phyloP scores from a whole-genome alignment of 37 sponge, comb jelly and placozoan genomes.

The Crambe crambe region DNA sequence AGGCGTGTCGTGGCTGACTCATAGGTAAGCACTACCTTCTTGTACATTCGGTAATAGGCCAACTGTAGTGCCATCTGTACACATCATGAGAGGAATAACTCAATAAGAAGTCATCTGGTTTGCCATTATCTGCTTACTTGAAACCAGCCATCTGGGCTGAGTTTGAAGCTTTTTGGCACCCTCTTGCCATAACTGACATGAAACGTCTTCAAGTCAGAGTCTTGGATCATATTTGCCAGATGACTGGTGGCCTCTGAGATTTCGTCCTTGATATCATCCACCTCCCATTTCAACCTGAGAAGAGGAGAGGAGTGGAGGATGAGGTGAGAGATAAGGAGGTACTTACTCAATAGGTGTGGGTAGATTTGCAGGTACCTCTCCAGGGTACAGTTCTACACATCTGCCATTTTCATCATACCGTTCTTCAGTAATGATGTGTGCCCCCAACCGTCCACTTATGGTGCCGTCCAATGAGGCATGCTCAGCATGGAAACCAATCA shows the following conservation, averaged over 20 bases:
- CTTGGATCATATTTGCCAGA: slow-evolving; percentile 35
- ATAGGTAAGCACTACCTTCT: slow-evolving; percentile 71
- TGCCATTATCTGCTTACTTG: no score
- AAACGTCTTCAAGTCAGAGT: slow-evolving; percentile 53
- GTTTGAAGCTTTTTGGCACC: slow-evolving; percentile 56
- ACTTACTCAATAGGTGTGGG: slow-evolving; percentile 35
- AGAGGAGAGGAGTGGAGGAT: no score
- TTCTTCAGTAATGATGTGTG: slow-evolving; percentile 37
- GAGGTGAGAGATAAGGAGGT: not conserved
- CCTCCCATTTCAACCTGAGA: slow-evolving; percentile 64
- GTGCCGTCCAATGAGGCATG: slow-evolving; percentile 77
- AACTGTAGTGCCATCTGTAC: slow-evolving; percentile 83
- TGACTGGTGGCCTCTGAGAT: slow-evolving; percentile 36
- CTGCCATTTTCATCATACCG: slow-evolving; percentile 61
- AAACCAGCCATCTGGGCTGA: slow-evolving; percentile 84
- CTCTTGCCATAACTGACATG: slow-evolving; percentile 65
- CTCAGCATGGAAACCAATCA: slow-evolving; percentile 57
- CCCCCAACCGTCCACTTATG: slow-evolving; percentile 57
- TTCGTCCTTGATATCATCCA: slow-evolving; percentile 44
- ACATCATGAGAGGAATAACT: not conserved
- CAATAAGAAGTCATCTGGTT: no score
- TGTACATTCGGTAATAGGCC: slow-evolving; percentile 67
- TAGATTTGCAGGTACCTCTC: slow-evolving; percentile 8
- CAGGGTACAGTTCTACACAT: slow-evolving; percentile 32
- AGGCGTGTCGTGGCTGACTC: slow-evolving; percentile 86